Conservation (phyloP, 1,140 invertebrate genomes). For the Drosophila insularis region DNA sequence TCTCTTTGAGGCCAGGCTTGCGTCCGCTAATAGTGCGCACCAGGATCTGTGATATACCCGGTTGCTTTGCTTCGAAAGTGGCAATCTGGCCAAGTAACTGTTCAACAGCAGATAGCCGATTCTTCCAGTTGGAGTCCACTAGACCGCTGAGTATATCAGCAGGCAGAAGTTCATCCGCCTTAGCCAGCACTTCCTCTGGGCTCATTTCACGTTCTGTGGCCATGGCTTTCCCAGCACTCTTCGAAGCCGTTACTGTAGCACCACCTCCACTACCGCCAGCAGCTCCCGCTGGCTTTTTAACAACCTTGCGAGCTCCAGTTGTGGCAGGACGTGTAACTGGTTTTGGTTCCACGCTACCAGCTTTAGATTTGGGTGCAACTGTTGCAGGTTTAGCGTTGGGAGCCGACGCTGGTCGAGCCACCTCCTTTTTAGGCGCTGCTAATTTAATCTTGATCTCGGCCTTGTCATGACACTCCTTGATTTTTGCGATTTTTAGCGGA, state of each 20-base stretch:
- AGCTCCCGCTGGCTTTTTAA: constrained; percentile 58
- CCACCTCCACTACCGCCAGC: constrained; percentile 17
- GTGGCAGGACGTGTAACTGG: constrained; percentile 84
- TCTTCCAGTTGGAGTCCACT: constrained; percentile 93
- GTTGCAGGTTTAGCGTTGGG: constrained; percentile 76
- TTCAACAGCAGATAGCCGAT: constrained; percentile 90
- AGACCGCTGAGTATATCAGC: constrained; percentile 87
- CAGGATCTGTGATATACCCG: constrained; percentile 89
- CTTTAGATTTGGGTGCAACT: constrained; percentile 82
- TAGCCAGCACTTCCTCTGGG: constrained; percentile 89
- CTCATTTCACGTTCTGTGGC: constrained; percentile 84
- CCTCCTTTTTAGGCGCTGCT: constrained; percentile 85
- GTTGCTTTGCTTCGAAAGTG: constrained; percentile 85
- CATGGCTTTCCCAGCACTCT: constrained; percentile 80
- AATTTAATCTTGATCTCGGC: constrained; percentile 92
- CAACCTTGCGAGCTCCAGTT: constrained; percentile 78
- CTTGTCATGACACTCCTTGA: constrained; percentile 97
- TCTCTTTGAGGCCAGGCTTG: constrained; percentile 95
- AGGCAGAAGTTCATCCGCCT: constrained; percentile 86
- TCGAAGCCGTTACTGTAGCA: constrained; percentile 34
- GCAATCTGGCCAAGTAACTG: constrained; percentile 87
- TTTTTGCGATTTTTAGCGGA: constrained; percentile 96
- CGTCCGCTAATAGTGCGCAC: constrained; percentile 90
- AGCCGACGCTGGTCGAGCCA: constrained; percentile 84
- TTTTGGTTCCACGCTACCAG: constrained; percentile 84